phyloP scores from a whole-genome alignment of 2,888 invertebrate species.

The Megamerina dolium region DNA sequence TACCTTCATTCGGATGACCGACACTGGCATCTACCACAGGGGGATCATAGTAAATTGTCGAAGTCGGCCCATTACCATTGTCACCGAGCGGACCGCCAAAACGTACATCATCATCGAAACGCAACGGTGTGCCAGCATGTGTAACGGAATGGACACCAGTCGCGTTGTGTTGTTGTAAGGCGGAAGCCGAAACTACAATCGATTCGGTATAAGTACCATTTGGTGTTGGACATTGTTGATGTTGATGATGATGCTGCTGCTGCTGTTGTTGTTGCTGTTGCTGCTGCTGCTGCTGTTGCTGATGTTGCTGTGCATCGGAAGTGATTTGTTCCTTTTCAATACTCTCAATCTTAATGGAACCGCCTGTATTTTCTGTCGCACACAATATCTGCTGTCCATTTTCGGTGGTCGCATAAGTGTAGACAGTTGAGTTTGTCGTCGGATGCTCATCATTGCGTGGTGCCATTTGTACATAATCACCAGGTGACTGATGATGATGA shows the following conservation, averaged over 20 bases:
- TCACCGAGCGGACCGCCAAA: conserved; percentile 21
- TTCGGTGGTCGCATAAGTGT: conserved; percentile 31
- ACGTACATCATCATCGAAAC: conserved; percentile 28
- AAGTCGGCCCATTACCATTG: conserved; percentile 30
- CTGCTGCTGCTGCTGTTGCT: conserved; percentile 27
- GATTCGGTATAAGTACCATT: conserved; percentile 34
- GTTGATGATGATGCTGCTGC: no score
- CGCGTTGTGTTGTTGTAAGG: conserved; percentile 17
- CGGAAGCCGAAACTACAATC: conserved; percentile 33
- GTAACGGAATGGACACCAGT: conserved; percentile 5
- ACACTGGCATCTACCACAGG: conserved; percentile 36
- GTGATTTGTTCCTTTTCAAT: conserved; percentile 39
- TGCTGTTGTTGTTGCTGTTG: conserved; percentile 29
- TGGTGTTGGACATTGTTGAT: conserved; percentile 38
- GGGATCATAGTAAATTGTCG: conserved; percentile 34
- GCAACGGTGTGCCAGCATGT: conserved; percentile 17
- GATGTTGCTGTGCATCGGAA: conserved; percentile 27
- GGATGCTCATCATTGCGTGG: conserved; percentile 37
- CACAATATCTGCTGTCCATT: conserved; percentile 38
- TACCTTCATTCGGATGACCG: conserved; percentile 39
- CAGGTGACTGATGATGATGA: conserved; percentile 36
- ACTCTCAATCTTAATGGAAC: conserved; percentile 42
- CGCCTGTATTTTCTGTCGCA: conserved; percentile 29
- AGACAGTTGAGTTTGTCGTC: conserved; percentile 30
- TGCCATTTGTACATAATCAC: conserved; percentile 42